phyloP scores from a whole-genome alignment of 2,113 vertebrate genomes.

The Fulica atra region DNA sequence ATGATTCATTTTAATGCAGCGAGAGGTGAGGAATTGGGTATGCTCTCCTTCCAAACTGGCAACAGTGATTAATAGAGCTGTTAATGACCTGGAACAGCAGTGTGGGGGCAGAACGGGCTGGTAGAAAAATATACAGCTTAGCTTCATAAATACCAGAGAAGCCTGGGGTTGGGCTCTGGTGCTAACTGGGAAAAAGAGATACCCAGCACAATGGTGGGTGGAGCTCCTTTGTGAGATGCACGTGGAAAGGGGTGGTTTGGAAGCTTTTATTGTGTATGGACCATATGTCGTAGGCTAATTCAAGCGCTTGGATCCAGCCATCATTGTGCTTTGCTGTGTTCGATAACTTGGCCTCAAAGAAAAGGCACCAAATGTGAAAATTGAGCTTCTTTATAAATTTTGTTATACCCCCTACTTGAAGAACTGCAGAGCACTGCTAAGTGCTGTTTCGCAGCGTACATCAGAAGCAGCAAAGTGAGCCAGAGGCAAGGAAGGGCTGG shows the following conservation, averaged over 20 bases:
- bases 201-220: background rate
- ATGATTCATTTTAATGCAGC: background rate
- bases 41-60: background rate
- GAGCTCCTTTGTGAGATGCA: background rate
- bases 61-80: background rate
- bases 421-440: too few species aligned
- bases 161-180: background rate
- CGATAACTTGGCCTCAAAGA: background rate
- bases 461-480: background rate
- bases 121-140: background rate
- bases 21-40: background rate
- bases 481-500: background rate
- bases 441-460: background rate
- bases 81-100: background rate
- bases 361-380: background rate
- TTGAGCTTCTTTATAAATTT: background rate
- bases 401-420: background rate
- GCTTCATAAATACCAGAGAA: background rate
- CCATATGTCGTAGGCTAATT: background rate
- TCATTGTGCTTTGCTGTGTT: background rate
- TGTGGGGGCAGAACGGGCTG: fast-evolving
- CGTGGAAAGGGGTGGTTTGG: background rate
- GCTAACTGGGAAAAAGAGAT: background rate
- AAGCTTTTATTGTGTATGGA: background rate
- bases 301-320: background rate